These are phyloP conservation scores for Thymelicus acteon DNA, from an alignment of 2,888 invertebrate genomes.

Conservation along the genomic window DNA sequence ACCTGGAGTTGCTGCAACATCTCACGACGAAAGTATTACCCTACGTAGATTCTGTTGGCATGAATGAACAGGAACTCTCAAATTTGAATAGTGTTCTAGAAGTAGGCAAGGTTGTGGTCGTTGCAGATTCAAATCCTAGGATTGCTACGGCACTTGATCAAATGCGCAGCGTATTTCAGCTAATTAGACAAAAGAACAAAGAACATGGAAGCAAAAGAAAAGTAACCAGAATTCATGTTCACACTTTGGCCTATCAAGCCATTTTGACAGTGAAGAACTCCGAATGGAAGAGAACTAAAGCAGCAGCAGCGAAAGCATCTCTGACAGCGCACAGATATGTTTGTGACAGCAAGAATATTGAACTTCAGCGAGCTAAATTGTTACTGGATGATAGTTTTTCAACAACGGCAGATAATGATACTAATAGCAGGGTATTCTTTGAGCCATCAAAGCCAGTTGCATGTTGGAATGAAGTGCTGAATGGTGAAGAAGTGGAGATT, in stretches of 20 bases:
- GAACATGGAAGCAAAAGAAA: slow-evolving; percentile 77
- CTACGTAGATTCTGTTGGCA: slow-evolving; percentile 92
- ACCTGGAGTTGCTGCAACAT: slow-evolving; percentile 87
- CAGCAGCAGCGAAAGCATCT: slow-evolving; percentile 93
- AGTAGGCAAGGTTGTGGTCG: slow-evolving; percentile 88
- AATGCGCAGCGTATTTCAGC: slow-evolving; percentile 88
- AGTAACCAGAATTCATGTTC: slow-evolving; percentile 92
- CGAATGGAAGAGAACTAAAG: slow-evolving; percentile 90
- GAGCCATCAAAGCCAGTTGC: slow-evolving; percentile 90
- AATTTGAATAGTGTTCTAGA: slow-evolving; percentile 89
- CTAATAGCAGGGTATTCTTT: slow-evolving; percentile 85
- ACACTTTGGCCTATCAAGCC: slow-evolving; percentile 94
- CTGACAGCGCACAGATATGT: slow-evolving; percentile 93
- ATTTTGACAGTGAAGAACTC: slow-evolving; percentile 89
- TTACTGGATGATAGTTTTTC: slow-evolving; percentile 94
- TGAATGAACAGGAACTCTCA: slow-evolving; percentile 95
- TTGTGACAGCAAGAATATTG: slow-evolving; percentile 87
- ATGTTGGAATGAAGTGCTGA: slow-evolving; percentile 90
- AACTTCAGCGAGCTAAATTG: slow-evolving; percentile 78
- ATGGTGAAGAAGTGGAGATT: slow-evolving; percentile 84
- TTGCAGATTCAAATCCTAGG: slow-evolving; percentile 91
- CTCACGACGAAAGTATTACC: slow-evolving; percentile 88
- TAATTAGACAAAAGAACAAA: slow-evolving; percentile 76
- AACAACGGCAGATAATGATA: slow-evolving; percentile 85
- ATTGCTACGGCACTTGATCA: slow-evolving; percentile 92